Evolutionary conservation across 2,888 invertebrate genomes (phyloP), one percentile per base, ranked within the genome.

Genomic region (Zaprionus bogoriensis): DNA sequence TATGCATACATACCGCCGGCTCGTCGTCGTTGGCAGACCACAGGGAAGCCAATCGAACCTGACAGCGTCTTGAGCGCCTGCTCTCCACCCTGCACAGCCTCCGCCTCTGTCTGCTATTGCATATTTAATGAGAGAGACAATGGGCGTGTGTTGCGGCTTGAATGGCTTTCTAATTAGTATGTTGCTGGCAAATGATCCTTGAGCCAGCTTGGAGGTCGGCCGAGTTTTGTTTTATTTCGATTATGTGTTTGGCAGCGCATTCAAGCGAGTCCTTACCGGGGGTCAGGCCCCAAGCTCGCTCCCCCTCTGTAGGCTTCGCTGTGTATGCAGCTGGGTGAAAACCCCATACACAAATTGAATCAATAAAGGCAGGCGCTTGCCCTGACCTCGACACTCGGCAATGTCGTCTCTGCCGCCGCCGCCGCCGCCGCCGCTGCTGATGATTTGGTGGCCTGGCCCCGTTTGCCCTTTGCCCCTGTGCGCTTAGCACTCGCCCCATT

Each of bases 131-230:
- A 60, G 53, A 60, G 53, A 53, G 38, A 64, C 63, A 74, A 66
- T 66, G 52, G 63, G 52, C 48, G 60, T 59, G 39, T 51, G 52
- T 48, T 47, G 55, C 52, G 30, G 58, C 57, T 63, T 74, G 77
- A 77, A 79, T 74, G 28, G 77, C 71, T 85, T 82, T 77, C 83
- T 82, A 82, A 82, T 82, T 86, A 82, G 83, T 79, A 72, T 45
- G 58, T 81, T 57, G 57, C 58, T 57, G 55, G 68, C 51, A 75
- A 78, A 72, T 84, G 78, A 74, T 71, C 82, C 75, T 84, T 80
- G 85, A 71, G 71, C 48, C 46, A 12, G 19, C 42, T 63, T 71
- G 48, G 67, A 71, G 72, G 74, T 67, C 74, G 64, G 27, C 14
- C 27, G 46, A 22, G 44, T 50, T 57, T 47, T 55, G 17, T 27